Base-by-base conservation (phyloP, 2,888 invertebrate genomes). In the Oxycera nigricornis region DNA sequence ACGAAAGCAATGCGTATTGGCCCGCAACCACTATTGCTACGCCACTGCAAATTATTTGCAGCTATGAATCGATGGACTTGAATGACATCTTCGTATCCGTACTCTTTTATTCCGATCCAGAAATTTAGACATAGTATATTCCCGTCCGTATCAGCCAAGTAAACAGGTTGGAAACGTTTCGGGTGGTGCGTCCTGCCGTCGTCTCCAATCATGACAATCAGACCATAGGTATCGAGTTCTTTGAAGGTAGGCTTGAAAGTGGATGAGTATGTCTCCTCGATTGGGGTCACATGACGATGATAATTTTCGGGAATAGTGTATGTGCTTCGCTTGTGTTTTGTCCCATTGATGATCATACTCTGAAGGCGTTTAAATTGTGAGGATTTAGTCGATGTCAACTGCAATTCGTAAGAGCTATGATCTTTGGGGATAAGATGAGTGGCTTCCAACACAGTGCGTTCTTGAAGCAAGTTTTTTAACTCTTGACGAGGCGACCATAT, bases 141-240 rank as follows among this genome's bases (percentile, higher is more conserved):
- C 79, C 86, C 87, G 31, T 87, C 83, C 6, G 80, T 81, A 81
- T 91, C 91, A 0, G 89, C 83, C 20, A 91, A 65, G 83, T 89
- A 91, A 0, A 91, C 83, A 74, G 88, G 88, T 83, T 91, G 91
- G 74, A 80, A 81, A 70, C 75, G 78, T 72, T 74, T 74, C n/a
- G 30, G 62, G 74, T 83, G 82, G 75, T 84, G 83, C 65, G 30
- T 22, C 3, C 1, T 22, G 24, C 24, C 17, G 11, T 17, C 14
- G 22, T 30, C 26, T 14, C 17, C 78, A 41, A 90, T 86, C 74
- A 86, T 83, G 26, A 91, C 87, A 46, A 94, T 87, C 1, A 92
- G 79, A 1, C 94, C 94, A 2, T 91, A 88, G 9, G 91, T 89
- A 83, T 94, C 94, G 77, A 93, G 87, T 87, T 94, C 94, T 76